Base-by-base conservation (phyloP, 2,113 vertebrate genomes). In the Lamprologus tigripictilis region DNA sequence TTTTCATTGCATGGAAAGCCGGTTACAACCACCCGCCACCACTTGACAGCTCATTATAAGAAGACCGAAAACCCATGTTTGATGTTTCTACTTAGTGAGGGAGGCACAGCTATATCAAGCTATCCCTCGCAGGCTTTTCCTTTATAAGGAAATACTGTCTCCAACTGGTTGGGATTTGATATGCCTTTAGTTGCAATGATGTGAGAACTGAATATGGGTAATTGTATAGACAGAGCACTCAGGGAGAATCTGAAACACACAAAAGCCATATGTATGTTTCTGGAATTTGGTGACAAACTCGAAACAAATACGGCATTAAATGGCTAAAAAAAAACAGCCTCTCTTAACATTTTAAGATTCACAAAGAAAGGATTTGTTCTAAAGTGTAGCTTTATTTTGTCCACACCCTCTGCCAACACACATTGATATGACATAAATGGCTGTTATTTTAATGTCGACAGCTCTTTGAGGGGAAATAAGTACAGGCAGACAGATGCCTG, bases 21-120 rank as follows among this genome's bases (percentile, higher is more conserved):
- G 71, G 93, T 94, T 94, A 90, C 94, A 94, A 94, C 91, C 93
- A 94, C 89, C 93, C 94, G 91, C 93, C 94, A 94, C 94, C 94
- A 94, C 94, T 95, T 95, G 95, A 96, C 95, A 95, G 95, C 95
- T 96, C 95, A 95, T 96, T 95, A 96, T 95, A 95, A 93, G 90
- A 95, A 90, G 94, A 95, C 88, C 91, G 91, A 94, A 95, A 95
- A 95, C 91, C 91, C 93, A 93, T 95, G 94, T 95, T 95, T 96
- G 95, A 96, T 96, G 95, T 96, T 96, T 95, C 90, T 93, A 94
- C 95, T 95, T 95, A 95, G 94, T 89, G 93, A 93, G 91, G 91
- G 93, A 94, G 94, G 94, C 93, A 93, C 94, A 89, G 94, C 94
- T 95, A 94, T 93, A 95, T 95, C 92, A 95, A 95, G 94, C 94